These are phyloP conservation scores for Acipenser oxyrinchus DNA, from an alignment of 2,797 vertebrate species.

Conservation along the genomic window DNA sequence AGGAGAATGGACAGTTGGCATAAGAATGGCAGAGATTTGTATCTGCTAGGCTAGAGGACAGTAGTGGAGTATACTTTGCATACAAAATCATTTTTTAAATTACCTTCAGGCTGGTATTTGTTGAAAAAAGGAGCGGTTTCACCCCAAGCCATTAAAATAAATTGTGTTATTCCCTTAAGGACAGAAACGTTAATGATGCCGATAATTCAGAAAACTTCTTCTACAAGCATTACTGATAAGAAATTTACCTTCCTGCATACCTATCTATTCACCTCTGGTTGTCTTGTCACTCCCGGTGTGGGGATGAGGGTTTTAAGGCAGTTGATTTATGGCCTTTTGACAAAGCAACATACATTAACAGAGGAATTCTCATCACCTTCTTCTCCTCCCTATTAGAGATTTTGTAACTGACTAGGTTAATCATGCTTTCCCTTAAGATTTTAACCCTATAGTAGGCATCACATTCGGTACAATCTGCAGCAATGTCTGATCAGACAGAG, in stretches of 20 bases:
- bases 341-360: slow-evolving; percentile 39
- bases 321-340: slow-evolving; percentile 37
- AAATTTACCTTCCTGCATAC: slow-evolving; percentile 7
- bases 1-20: no score
- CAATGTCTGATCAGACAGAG: no score
- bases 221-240: slow-evolving; percentile 14
- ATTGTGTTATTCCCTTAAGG: neutral
- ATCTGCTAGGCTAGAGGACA: neutral
- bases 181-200: neutral
- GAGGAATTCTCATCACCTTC: slow-evolving; percentile 32
- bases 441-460: no score
- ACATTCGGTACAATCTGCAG: no score
- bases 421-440: no score
- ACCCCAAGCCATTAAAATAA: neutral
- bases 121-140: neutral
- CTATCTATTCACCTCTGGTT: slow-evolving; percentile 21
- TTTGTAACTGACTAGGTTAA: slow-evolving; percentile 21
- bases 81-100: neutral
- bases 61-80: neutral
- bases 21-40: no score
- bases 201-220: slow-evolving; percentile 9
- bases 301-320: slow-evolving; percentile 33
- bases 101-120: neutral
- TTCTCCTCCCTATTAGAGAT: slow-evolving; percentile 25
- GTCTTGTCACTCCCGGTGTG: slow-evolving; percentile 22